Base-by-base conservation (phyloP, 1,140 invertebrate genomes). In the Teleopsis dalmanni region DNA sequence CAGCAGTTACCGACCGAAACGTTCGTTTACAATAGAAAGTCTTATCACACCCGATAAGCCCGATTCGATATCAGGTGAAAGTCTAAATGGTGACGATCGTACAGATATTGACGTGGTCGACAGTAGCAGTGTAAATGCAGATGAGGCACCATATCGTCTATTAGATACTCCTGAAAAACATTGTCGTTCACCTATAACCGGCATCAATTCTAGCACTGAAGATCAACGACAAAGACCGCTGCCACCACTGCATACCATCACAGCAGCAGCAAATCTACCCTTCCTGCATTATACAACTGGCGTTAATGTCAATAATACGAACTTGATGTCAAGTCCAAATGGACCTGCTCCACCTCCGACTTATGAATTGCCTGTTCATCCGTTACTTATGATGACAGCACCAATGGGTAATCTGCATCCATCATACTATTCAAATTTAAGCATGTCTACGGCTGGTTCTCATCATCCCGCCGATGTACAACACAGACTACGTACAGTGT, bases 21-120 rank as follows among this genome's bases (percentile, higher is more conserved):
- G 82, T 53, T 76, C 81, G 9, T 87, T 85, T 59, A 90, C 86
- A 21, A 91, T 91, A 53, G 88, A 91, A 56, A 87, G 86, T 57
- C 78, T 88, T 25, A 88, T 88, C 36, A 81, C 79, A 6, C 76
- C 78, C 2, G 79, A 82, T 48, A 65, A 68, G 48, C 23, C 34
- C 11, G 35, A 38, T 36, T 31, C 35, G 44, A 29, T 29, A 11
- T 40, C 42, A 16, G 26, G 22, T 2, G 48, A 52, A 21, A 42
- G 35, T 13, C 18, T 40, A 4, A 43, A 16, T n/a, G 44, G 33
- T 16, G 26, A 44, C 23, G 38, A 50, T 29, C 23, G 18, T 31
- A 18, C 11, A 7, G 31, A 23, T 16, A 16, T 48, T 16, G 47
- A 53, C 27, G 34, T 27, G 3, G 13, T 44, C 13, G 47, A 49